Base-by-base conservation (phyloP, 1,140 invertebrate species). In the Diprion similis region DNA sequence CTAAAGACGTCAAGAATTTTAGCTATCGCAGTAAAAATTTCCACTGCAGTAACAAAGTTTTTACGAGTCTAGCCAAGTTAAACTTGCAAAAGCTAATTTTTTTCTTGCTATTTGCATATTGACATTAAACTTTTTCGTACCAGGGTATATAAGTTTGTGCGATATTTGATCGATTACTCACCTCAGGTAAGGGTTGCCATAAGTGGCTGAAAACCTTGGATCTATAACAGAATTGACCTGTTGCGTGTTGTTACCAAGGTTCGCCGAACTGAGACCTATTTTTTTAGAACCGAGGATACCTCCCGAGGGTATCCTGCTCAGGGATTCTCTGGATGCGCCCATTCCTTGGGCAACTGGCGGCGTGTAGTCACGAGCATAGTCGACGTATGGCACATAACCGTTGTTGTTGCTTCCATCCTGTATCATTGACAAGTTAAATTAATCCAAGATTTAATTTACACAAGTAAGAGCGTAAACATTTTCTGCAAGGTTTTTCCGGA, bases 331-430 rank as follows among this genome's bases (percentile, higher is more conserved):
- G 24, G 86, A 88, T 47, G 85, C 86, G 72, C 86, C 90, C 78
- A 89, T 84, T 1, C 85, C 89, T 79, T 89, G 85, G 37, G 88
- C 88, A 69, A 89, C 89, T 11, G 94, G 94, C 9, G 94, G 94
- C 81, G 93, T 95, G 87, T 96, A 96, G 85, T 97, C 95, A 70
- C 94, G 86, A 46, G 91, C 89, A 83, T 96, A 97, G 82, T 97
- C 95, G 59, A 95, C 94, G 88, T 96, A 96, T 13, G 95, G 94
- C 47, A 96, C 94, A 85, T 96, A 97, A 24, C 95, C 96, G 79
- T 96, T 96, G 86, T 93, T 94, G 83, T 95, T 95, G 82, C 94
- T 93, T 73, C 94, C 93, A 82, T 93, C 91, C 94, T 95, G 84
- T 66, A 85, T 0, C 87, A 72, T 0, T 85, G 85, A 2, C 87